A percentile compares a stretch with the other conserved stretches of the same genome.
phyloP scores from a whole-genome alignment of 2,888 invertebrate genomes.

The Acleris literana region DNA sequence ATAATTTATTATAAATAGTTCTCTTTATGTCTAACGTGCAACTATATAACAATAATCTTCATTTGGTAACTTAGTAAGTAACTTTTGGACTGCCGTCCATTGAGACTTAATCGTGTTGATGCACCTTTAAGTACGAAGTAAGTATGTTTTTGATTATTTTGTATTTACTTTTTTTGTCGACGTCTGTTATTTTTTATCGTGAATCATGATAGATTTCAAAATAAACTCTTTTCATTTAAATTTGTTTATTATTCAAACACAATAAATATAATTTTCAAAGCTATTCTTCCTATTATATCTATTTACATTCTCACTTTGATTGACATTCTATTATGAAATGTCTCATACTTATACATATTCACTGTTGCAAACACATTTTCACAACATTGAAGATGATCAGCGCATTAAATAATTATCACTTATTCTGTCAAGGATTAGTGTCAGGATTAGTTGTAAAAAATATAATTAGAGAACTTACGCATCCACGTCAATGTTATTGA shows the following conservation, averaged over 20 bases:
- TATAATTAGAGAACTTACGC: constrained; percentile 37
- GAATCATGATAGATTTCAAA: neutral
- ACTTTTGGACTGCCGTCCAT: too few relatives aligned
- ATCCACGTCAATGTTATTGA: constrained; percentile 45
- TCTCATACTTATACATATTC: constrained; percentile 53
- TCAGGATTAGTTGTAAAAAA: constrained; percentile 7
- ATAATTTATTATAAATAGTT: too few relatives aligned
- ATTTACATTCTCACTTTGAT: constrained; percentile 48
- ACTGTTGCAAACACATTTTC: constrained; percentile 76
- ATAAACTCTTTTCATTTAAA: constrained; percentile 40
- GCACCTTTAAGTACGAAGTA: too few relatives aligned
- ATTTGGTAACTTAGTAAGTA: too few relatives aligned
- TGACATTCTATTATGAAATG: constrained; percentile 29
- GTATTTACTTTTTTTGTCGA: too few relatives aligned
- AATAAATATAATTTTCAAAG: constrained; percentile 59
- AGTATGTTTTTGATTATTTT: too few relatives aligned
- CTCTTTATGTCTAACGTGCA: too few relatives aligned
- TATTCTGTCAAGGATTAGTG: constrained; percentile 29
- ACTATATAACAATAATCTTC: too few relatives aligned
- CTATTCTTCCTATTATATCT: constrained; percentile 40
- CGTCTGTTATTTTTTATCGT: too few relatives aligned
- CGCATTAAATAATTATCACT: constrained; percentile 33
- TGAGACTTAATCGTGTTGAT: too few relatives aligned
- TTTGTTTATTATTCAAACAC: constrained; percentile 61
- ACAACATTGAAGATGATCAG: constrained; percentile 68